Evolutionary conservation across 2,797 vertebrate species (phyloP), one percentile per base, ranked within the genome.

Genomic region (Sebastes miniatus): DNA sequence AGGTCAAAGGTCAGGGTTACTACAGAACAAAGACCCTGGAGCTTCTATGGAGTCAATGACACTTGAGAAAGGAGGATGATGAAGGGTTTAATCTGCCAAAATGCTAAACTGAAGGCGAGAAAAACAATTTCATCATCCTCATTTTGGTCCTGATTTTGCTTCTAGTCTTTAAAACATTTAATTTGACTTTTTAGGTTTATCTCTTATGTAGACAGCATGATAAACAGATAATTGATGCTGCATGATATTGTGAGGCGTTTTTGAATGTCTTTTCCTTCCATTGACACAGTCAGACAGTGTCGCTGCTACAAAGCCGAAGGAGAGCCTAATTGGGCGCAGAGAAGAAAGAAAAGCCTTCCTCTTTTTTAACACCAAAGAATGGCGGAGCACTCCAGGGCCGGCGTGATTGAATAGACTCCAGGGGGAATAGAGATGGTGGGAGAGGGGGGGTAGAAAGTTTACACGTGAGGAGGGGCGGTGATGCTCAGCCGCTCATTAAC

Each of bases 401-500:
- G 83, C 67, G 4, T 90, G 91, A 95, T 81, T 94, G 93, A 95
- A 95, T 92, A 91, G 92, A 75, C 87, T 91, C 91, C 86, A 87
- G 86, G 77, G 92, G 86, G 89, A 92, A 84, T 75, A 81, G 83
- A 83, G 65, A 63, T 11, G 36, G 43, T n/a, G 79, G 29, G 16
- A 22, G 5, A 5, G 27, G 34, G 43, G 76, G 70, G 80, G 66
- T 27, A 31, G 63, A 67, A 81, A 73, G 81, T 89, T 92, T 87
- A 90, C 81, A 87, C 13, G 73, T 63, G 82, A 87, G 87, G 83
- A 85, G 87, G 85, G 92, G 84, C 29, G 12, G 89, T 90, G 91
- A 91, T 81, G 88, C 91, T 91, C 87, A 83, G 81, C 66, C 66
- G 83, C 93, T 92, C 89, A 92, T 95, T 95, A 95, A 95, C 94